These are phyloP conservation scores for Lymantria monacha DNA, from an alignment of 2,888 invertebrate genomes.

Conservation along the genomic window DNA sequence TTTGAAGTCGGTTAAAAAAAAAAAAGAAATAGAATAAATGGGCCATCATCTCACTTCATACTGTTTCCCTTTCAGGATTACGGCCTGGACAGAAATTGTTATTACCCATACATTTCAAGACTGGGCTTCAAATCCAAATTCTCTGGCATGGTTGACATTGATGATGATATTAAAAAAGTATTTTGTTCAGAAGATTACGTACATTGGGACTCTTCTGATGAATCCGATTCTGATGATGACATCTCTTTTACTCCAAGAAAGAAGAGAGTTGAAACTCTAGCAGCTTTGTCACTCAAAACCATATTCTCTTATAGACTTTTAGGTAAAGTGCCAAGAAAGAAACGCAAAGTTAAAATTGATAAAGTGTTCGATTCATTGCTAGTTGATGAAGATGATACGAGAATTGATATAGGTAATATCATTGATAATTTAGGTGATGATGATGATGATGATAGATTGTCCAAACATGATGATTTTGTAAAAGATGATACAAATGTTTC, in stretches of 20 bases:
- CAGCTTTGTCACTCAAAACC: constrained; percentile 48
- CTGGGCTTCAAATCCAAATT: constrained; percentile 41
- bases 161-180: constrained; percentile 42
- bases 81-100: constrained; percentile 49
- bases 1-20: too few relatives aligned
- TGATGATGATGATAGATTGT: constrained; percentile 1
- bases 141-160: constrained; percentile 54
- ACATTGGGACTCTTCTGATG: constrained; percentile 57
- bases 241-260: constrained; percentile 2
- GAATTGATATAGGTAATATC: constrained; percentile 41
- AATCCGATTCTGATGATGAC: constrained; percentile 11
- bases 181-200: constrained; percentile 40
- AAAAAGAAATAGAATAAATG: too few relatives aligned
- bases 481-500: background rate
- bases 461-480: background rate
- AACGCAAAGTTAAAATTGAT: constrained; percentile 25
- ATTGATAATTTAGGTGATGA: constrained; percentile 41
- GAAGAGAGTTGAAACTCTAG: constrained; percentile 39
- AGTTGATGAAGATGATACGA: constrained; percentile 31
- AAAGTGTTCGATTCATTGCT: constrained; percentile 24
- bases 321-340: constrained; percentile 54
- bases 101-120: constrained; percentile 53
- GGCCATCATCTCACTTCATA: too few relatives aligned
- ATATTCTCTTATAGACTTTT: constrained; percentile 54
- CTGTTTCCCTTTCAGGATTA: constrained; percentile 46